These are phyloP conservation scores for Odiellus spinosus DNA, from an alignment of 2,888 invertebrate genomes.

Conservation along the genomic window DNA sequence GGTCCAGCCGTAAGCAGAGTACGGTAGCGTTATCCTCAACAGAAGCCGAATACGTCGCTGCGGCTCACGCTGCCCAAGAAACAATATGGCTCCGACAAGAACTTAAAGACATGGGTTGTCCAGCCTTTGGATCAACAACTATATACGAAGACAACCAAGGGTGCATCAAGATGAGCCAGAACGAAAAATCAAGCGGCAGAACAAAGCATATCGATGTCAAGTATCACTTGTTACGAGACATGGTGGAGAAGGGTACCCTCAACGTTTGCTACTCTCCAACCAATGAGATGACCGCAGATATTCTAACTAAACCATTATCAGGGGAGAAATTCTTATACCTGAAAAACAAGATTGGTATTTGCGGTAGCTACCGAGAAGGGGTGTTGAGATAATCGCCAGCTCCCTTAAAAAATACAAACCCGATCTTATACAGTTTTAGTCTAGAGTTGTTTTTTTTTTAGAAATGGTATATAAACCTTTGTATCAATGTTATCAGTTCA, in stretches of 20 bases:
- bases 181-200: background rate
- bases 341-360: too few relatives aligned
- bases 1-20: slow-evolving; percentile 12
- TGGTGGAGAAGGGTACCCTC: slow-evolving; percentile 1
- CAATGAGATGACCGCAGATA: slow-evolving; percentile 1
- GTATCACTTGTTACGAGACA: background rate
- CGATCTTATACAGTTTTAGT: too few relatives aligned
- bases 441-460: too few relatives aligned
- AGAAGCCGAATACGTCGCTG: slow-evolving; percentile 20
- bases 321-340: too few relatives aligned
- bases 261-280: slow-evolving; percentile 2
- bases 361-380: too few relatives aligned
- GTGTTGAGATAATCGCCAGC: too few relatives aligned
- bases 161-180: background rate
- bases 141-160: background rate
- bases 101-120: slow-evolving; percentile 3
- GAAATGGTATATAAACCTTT: too few relatives aligned
- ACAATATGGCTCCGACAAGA: slow-evolving; percentile 5
- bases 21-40: slow-evolving; percentile 19
- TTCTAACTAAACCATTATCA: slow-evolving; percentile 3
- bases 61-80: slow-evolving; percentile 15
- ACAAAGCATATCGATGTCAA: slow-evolving; percentile 6
- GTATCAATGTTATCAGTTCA: too few relatives aligned
- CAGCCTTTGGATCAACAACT: background rate
- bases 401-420: too few relatives aligned